Evolutionary conservation across 1,140 invertebrate genomes (phyloP), one percentile per base, ranked within the genome.

Genomic region (Heliconius melpomene): DNA sequence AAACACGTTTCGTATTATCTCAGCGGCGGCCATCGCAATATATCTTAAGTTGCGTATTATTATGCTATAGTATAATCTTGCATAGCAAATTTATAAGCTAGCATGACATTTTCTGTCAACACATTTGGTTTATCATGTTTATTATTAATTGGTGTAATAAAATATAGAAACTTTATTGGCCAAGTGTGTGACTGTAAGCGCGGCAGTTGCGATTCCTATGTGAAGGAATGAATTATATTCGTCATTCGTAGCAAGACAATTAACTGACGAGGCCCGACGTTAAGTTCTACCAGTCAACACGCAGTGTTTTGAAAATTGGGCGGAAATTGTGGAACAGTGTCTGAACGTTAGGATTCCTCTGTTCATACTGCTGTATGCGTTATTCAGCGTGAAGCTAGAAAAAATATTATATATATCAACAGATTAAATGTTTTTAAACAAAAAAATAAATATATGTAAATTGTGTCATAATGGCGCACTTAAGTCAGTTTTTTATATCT

Each of bases 41-140:
- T 66, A 66, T 26, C 26, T 66, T 66, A 66, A 66, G 26, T 66
- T 66, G 60, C 60, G 60, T 66, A 29, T 66, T 66, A 66, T 66
- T 66, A 66, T 66, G 60, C 26, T 66, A 16, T 29, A 66, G 11
- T 66, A 66, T 66, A 66, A 66, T 66, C 8, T 66, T 66, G 60
- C 60, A 66, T 66, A 66, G 9, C 60, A 66, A 66, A 66, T 66
- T 66, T 29, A 26, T 66, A 66, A 66, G 26, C 11, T 66, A 29
- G 60, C 26, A 18, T 66, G 60, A 66, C 26, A 66, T 66, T 66
- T 26, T n/a, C 60, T 66, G 60, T 66, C 60, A 66, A 66, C 60
- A 66, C 60, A 29, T 66, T 29, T 16, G 11, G 60, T 26, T 26
- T 66, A 66, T 66, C 23, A 29, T 66, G 20, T 60, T 23, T 60